phyloP scores from a whole-genome alignment of 92 coral and sea anemone genomes.

The Zoanthus gigantus region DNA sequence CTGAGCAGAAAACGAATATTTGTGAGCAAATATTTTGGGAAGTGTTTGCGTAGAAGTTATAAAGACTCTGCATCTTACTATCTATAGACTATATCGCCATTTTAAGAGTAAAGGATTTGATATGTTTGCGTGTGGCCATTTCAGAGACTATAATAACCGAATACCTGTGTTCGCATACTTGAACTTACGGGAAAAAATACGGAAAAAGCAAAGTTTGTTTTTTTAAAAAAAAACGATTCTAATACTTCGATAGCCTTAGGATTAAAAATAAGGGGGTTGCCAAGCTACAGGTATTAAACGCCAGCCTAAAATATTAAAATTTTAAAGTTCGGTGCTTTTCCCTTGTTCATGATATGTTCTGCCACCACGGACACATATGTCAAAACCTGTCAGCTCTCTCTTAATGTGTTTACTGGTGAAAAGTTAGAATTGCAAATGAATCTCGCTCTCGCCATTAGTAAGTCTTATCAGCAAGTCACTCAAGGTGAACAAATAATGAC shows the following conservation, averaged over 20 bases:
- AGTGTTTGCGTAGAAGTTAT: slow-evolving; percentile 71
- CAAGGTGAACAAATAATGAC: slow-evolving; percentile 40
- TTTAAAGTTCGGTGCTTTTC: slow-evolving; percentile 31
- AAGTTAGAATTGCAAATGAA: slow-evolving; percentile 68
- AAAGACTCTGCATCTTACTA: slow-evolving; percentile 48
- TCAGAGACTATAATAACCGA: slow-evolving; percentile 43
- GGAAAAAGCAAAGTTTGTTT: neutral
- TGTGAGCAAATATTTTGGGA: slow-evolving; percentile 70
- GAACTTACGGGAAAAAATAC: neutral
- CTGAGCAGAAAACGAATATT: slow-evolving; percentile 55
- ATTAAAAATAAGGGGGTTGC: too few species aligned
- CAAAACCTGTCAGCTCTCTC: slow-evolving; percentile 74
- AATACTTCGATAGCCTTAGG: too few species aligned
- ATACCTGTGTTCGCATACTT: slow-evolving; percentile 27
- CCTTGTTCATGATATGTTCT: slow-evolving; percentile 34
- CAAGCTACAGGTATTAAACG: neutral
- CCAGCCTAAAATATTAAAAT: too few species aligned
- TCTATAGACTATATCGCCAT: slow-evolving; percentile 67
- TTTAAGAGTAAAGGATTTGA: slow-evolving; percentile 57
- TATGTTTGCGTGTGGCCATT: slow-evolving; percentile 61
- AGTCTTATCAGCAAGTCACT: slow-evolving; percentile 36
- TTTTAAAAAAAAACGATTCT: neutral
- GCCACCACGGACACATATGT: slow-evolving; percentile 60
- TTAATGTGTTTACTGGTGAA: slow-evolving; percentile 75
- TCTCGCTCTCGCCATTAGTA: slow-evolving; percentile 29